A percentile compares a stretch with the other conserved stretches of the same genome.
Conservation (phyloP, 1,140 invertebrate genomes). For the Drosophila melanogaster region Release_6_plus_ISO1_MT NC_004354.4:13372001-13372500, state of each 20-base stretch:
- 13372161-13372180: too few relatives aligned
- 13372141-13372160: too few relatives aligned
- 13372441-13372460: not conserved
- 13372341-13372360: not conserved
- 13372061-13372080: constrained; percentile 2
- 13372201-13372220: too few relatives aligned
- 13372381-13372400: constrained; percentile 30
- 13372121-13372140: too few relatives aligned
- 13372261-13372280: not conserved
- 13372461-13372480: too few relatives aligned
- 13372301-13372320: constrained; percentile 6
- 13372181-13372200: too few relatives aligned
- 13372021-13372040: constrained; percentile 13
- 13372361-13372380: not conserved
- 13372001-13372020: constrained; percentile 29
- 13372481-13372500: not conserved
- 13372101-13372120: not conserved
- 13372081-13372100: not conserved
- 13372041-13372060: too few relatives aligned
- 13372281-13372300: constrained; percentile 1
- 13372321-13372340: not conserved
- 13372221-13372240: too few relatives aligned
- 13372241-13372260: too few relatives aligned
- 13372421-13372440: constrained; percentile 14
- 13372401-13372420: constrained; percentile 1